Evolutionary conservation across 2,888 invertebrate genomes (phyloP), one percentile per base, ranked within the genome.

Genomic region (Leptopterna dolabrata): DNA sequence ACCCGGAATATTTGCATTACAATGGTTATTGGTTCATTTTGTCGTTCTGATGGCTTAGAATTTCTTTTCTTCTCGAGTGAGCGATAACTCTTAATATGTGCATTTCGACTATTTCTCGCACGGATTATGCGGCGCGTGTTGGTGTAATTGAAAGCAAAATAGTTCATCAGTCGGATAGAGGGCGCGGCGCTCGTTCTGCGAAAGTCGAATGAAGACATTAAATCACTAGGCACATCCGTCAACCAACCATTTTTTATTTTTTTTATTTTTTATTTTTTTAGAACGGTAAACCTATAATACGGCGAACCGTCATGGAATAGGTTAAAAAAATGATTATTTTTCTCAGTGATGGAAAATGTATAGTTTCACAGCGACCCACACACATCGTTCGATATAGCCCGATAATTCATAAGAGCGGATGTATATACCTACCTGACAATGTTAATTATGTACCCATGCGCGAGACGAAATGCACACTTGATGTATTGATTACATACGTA

Each of bases 21-120:
- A 85, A 85, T 85, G 85, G 85, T 73, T 85, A 85, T 85, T 85
- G 85, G 85, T 85, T 85, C 85, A 85, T 85, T 85, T 85, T 9
- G 76, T 45, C 78, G 45, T 43, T 24, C 14, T 7, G 36, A 19
- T 36, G 36, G 73, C 24, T 19, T 24, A 24, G 24, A 19, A 63
- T 63, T 63, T 63, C 73, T 41, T 19, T 36, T 73, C 73, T 36
- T 45, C 41, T 78, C 78, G 13, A n/a, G 2, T n/a, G 41, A 45
- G 45, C 27, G 41, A 78, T 78, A 78, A 78, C 41, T 45, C 78
- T 45, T 43, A 14, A 41, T 19, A 24, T 14, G 43, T 36, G 36
- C 30, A 83, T 83, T 83, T 83, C 83, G 70, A 70, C 83, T 70
- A 63, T 55, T 83, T 30, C 30, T 63, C 47, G 36, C 36, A 36